These are phyloP conservation scores for Boulengeromyrus knoepffleri DNA, from an alignment of 2,113 vertebrate species.

Conservation along the genomic window DNA sequence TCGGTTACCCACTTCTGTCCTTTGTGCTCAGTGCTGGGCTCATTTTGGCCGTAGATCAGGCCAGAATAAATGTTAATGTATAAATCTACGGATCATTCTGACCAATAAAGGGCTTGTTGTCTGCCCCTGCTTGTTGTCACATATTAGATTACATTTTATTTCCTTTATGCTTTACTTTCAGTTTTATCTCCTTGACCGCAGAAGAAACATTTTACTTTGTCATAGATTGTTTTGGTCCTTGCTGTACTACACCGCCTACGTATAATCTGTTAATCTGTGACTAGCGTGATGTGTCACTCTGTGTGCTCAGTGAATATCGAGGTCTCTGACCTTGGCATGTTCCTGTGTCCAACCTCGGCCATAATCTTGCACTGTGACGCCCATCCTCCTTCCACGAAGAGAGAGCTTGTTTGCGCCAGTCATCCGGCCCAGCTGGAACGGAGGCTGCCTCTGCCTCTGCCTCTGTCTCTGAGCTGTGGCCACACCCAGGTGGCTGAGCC, in stretches of 20 bases:
- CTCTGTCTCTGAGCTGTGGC: background rate
- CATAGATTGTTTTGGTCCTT: background rate
- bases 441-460: background rate
- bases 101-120: constrained; percentile 1
- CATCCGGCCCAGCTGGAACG: background rate
- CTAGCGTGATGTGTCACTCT: background rate
- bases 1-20: background rate
- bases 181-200: background rate
- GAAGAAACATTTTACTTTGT: background rate
- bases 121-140: background rate
- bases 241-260: background rate
- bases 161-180: background rate
- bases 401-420: background rate
- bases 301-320: background rate
- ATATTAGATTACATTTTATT: background rate
- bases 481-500: background rate
- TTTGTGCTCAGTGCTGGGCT: background rate
- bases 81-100: constrained; percentile 11
- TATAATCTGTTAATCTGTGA: background rate
- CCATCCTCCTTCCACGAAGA: background rate
- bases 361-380: background rate
- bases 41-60: constrained; percentile 12
- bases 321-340: background rate
- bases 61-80: constrained; percentile 21
- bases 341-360: background rate